Evolutionary conservation across 2,797 vertebrate species (phyloP), one percentile per base, ranked within the genome.

Genomic region (Sebastes paucispinis): DNA sequence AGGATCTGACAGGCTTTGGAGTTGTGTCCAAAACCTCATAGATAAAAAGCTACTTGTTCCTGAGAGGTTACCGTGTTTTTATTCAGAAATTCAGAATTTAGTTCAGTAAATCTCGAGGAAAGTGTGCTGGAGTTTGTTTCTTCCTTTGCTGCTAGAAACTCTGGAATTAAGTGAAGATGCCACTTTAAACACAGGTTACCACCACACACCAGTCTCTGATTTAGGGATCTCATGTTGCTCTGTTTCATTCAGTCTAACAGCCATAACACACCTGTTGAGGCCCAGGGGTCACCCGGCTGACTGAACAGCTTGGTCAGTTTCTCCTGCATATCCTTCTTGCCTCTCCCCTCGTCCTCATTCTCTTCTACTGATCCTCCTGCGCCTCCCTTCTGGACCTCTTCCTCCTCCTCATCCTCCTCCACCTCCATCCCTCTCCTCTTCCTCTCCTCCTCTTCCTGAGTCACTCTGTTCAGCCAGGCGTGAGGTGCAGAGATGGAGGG

Each of bases 281-380:
- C 70, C 96, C 97, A 84, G 47, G 54, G 16, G 73, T 98, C 97
- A 1, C 96, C 85, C 2, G 96, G 96, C 25, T 95, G 97, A 60
- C 96, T 95, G 87, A 98, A 98, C 86, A 98, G 94, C 83, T 97
- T 97, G 85, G 87, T 95, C 57, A 97, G 92, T 89, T 97, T 97
- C 47, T 99, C 97, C 65, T 97, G 97, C 72, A 95, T 86, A 36
- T 99, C 97, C 29, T 92, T 90, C 96, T 97, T 20, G 66, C 83
- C 64, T 93, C 95, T 77, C 83, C 95, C 92, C 77, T 97, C 89
- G 0, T 90, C 91, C 36, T 93, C 91, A 24, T 87, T 77, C 63
- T 91, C 91, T 1, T 92, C 91, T 8, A 68, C 8, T 0, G 69
- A 8, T 1, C 60, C 80, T 0, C 39, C 39, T 43, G 63, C 76